Evolutionary conservation across 2,888 invertebrate species (phyloP).

Genomic region (Campopleginae sp.): DNA sequence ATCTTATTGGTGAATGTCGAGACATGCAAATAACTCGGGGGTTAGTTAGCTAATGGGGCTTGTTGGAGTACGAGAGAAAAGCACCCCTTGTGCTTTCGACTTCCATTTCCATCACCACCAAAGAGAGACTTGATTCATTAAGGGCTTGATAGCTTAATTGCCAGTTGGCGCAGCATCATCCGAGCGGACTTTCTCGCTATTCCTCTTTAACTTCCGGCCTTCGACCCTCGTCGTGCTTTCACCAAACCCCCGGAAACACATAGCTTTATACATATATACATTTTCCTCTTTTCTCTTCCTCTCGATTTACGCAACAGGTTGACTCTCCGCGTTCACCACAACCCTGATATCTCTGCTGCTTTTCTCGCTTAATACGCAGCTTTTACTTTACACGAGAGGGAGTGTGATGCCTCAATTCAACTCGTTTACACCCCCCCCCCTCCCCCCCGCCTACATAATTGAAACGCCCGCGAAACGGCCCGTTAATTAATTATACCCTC

Average conservation of each 20-base stretch:
- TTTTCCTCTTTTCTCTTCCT: constrained; percentile 68
- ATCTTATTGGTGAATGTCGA: constrained; percentile 66
- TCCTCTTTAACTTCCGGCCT: constrained; percentile 56
- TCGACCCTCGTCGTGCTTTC: constrained; percentile 55
- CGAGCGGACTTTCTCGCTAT: constrained; percentile 59
- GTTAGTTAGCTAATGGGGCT: constrained; percentile 84
- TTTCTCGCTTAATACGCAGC: constrained; percentile 55
- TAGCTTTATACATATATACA: constrained; percentile 23
- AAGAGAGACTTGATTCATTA: constrained; percentile 81
- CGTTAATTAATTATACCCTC: constrained; percentile 80
- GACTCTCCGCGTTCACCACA: constrained; percentile 68
- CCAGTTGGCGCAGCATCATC: constrained; percentile 75
- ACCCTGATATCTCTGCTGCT: constrained; percentile 54
- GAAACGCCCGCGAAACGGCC: constrained; percentile 74
- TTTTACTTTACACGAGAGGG: constrained; percentile 38
- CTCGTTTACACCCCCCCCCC: constrained; percentile 81
- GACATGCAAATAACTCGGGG: constrained; percentile 84
- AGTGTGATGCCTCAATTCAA: constrained; percentile 70
- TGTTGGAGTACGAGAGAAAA: constrained; percentile 74
- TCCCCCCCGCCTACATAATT: constrained; percentile 71
- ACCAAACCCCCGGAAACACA: constrained; percentile 51
- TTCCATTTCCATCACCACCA: constrained; percentile 26
- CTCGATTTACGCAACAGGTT: constrained; percentile 81
- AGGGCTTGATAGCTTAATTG: constrained; percentile 84
- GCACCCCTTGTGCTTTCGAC: constrained; percentile 58